Evolutionary conservation across 2,888 invertebrate genomes (phyloP), one percentile per base, ranked within the genome.

Genomic region (Rhagonycha fulva): DNA sequence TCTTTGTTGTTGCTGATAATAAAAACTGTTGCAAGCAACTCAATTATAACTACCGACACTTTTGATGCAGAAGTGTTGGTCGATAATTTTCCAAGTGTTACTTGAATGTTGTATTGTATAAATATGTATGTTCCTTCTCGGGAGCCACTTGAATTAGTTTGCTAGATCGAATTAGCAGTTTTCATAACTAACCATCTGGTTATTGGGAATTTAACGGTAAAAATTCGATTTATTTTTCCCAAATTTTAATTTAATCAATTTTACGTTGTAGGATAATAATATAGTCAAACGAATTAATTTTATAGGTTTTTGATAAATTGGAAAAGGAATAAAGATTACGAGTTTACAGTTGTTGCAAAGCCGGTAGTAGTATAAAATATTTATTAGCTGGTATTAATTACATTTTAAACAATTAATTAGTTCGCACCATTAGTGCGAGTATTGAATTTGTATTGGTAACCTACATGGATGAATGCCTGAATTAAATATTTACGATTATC

Each of bases 1-100:
- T 74, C 74, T 74, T 74, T 74, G 69, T 74, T 74, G 47, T 62
- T 23, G 26, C 70, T 75, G 75, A 75, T 71, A 75, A 75, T 62
- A 9, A 30, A 26, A 70, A 75, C 75, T 67, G 70, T 74, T 74
- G 60, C 28, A 14, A 26, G 23, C 71, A 70, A 71, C 62, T 67
- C 23, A 24, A 30, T 68, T 75, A 12, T 30, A 2, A n/a, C n/a
- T 47, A 47, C n/a, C n/a, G 47, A 47, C 47, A 47, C 47, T n/a
- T 9, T 7, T n/a, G 0, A 7, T 9, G n/a, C 5, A 47, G 47
- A n/a, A 47, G 47, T 47, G 7, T 47, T 32, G 32, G 4, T n/a
- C 7, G 47, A 47, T 47, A 47, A 47, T 47, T 47, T 32, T n/a
- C 47, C 5, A 47, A 47, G 47, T 47, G 47, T 47, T n/a, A n/a